A percentile compares a stretch with the other conserved stretches of the same genome.
These are phyloP conservation scores for Myrmecobius fasciatus DNA, from an alignment of 2,113 vertebrate species.

Conservation along the genomic window DNA sequence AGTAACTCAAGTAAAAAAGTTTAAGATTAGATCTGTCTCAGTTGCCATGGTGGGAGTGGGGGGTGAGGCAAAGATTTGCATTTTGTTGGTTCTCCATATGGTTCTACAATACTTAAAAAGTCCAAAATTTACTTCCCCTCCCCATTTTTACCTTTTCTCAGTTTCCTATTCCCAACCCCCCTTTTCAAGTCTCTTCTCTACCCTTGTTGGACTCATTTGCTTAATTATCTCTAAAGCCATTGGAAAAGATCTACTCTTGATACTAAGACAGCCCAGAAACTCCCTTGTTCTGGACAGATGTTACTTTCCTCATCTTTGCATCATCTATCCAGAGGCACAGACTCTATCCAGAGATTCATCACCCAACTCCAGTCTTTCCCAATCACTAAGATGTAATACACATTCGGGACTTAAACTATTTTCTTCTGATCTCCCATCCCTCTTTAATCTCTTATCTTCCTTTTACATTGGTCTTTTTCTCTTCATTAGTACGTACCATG, in stretches of 20 bases:
- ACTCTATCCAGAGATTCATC: not conserved
- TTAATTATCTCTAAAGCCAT: not conserved
- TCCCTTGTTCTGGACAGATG: not conserved
- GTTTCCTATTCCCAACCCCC: not conserved
- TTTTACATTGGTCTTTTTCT: not conserved
- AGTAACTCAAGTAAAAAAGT: not conserved
- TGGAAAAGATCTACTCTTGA: not conserved
- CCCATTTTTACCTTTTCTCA: not conserved
- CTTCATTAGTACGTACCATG: not conserved
- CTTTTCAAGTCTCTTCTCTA: not conserved
- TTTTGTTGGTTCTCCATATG: not conserved
- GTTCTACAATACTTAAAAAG: not conserved
- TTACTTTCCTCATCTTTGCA: not conserved
- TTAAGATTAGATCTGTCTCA: not conserved
- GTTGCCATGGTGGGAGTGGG: not conserved
- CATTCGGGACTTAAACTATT: not conserved
- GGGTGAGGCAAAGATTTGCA: not conserved
- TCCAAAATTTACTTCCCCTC: not conserved
- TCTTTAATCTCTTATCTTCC: not conserved
- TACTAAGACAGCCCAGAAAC: not conserved
- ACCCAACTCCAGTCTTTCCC: not conserved
- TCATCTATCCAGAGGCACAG: not conserved
- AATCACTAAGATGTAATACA: not conserved
- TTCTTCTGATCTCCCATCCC: not conserved
- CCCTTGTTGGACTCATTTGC: not conserved